A percentile compares a stretch with the other conserved stretches of the same genome.
phyloP scores from a whole-genome alignment of 2,113 vertebrate species.

The Pseudopipra pipra region DNA sequence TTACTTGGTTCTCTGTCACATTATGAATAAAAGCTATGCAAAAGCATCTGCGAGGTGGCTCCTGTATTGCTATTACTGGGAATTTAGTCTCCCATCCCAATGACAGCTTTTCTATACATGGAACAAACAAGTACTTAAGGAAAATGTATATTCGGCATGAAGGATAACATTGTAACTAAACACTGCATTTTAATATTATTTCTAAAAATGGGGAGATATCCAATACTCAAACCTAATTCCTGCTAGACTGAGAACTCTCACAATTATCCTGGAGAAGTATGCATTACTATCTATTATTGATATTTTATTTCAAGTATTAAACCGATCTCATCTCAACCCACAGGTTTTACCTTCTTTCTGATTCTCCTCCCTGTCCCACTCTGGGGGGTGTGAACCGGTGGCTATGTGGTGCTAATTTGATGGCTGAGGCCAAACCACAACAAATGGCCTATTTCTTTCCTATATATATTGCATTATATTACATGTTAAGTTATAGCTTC shows the following conservation, averaged over 20 bases:
- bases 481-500: not conserved
- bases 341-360: not conserved
- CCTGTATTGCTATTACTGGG: not conserved
- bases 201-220: not conserved
- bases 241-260: not conserved
- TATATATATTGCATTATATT: not conserved
- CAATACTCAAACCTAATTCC: not conserved
- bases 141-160: not conserved
- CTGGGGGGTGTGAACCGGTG: not conserved
- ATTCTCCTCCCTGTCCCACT: fast-evolving
- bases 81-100: not conserved
- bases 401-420: fast-evolving
- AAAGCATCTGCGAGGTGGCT: not conserved
- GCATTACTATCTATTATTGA: not conserved
- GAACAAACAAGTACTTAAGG: not conserved
- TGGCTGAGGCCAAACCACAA: not conserved
- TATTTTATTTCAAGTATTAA: not conserved
- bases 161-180: fast-evolving
- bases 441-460: not conserved
- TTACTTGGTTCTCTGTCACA: not conserved
- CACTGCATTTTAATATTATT: not conserved
- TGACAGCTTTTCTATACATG: fast-evolving
- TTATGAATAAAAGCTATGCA: not conserved
- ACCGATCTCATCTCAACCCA: fast-evolving
- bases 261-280: not conserved